Evolutionary conservation across 2,888 invertebrate genomes (phyloP).

Genomic region (Megamerina dolium): DNA sequence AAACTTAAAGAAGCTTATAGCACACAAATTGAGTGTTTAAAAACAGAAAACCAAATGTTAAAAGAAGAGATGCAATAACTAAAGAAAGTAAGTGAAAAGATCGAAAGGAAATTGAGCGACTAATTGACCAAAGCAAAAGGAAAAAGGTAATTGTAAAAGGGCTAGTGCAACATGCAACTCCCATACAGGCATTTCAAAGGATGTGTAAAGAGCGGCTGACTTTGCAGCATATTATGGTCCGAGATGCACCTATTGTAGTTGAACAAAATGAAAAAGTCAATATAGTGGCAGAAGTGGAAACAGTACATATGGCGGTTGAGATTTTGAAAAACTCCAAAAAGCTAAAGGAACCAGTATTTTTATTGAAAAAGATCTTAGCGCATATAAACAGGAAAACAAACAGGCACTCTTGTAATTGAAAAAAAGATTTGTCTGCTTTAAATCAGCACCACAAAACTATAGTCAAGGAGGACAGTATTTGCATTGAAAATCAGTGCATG

Average conservation of each 20-base stretch:
- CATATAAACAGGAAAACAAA: too few relatives aligned
- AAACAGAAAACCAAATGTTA: not conserved
- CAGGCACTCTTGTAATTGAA: too few relatives aligned
- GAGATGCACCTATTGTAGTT: not conserved
- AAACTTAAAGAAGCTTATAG: too few relatives aligned
- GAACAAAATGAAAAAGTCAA: not conserved
- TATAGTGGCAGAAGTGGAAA: too few relatives aligned
- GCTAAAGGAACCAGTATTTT: too few relatives aligned
- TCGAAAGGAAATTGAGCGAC: not conserved
- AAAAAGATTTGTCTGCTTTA: too few relatives aligned
- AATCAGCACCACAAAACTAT: too few relatives aligned
- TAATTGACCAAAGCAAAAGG: not conserved
- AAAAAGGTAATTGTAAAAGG: not conserved
- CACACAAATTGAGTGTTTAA: not conserved
- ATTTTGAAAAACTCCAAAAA: constrained; percentile 2
- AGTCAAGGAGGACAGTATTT: too few relatives aligned
- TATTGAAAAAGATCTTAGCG: too few relatives aligned
- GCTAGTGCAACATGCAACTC: too few relatives aligned
- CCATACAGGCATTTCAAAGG: too few relatives aligned
- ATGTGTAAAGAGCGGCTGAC: not conserved
- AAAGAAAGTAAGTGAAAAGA: not conserved
- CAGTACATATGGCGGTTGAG: not conserved
- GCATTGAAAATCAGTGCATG: too few relatives aligned
- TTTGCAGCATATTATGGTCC: not conserved
- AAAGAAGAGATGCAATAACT: not conserved